Evolutionary conservation across 2,797 vertebrate species (phyloP).

Genomic region (Diplodus puntazzo): DNA sequence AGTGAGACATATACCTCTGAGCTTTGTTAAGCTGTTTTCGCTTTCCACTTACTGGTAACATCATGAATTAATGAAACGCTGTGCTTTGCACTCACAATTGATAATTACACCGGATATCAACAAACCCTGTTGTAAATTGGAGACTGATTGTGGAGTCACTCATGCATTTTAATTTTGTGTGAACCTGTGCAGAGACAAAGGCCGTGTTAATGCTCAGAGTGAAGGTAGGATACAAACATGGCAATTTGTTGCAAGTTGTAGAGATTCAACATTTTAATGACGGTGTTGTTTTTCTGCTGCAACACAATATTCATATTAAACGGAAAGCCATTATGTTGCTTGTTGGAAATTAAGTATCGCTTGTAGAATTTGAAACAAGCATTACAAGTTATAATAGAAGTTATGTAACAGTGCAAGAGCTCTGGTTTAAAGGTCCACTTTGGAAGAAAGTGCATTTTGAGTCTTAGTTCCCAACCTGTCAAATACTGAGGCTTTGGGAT

Average conservation of each 20-base stretch:
- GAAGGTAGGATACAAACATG: background rate
- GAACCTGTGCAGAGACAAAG: constrained; percentile 16
- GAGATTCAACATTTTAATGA: background rate
- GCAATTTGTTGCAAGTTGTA: background rate
- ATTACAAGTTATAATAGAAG: background rate
- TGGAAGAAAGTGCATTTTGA: background rate
- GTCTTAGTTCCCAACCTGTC: too few relatives aligned
- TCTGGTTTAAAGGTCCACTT: background rate
- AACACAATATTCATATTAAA: background rate
- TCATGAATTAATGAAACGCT: constrained; percentile 32
- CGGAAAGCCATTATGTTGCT: background rate
- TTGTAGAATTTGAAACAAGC: background rate
- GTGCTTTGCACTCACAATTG: constrained; percentile 31
- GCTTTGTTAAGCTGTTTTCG: background rate
- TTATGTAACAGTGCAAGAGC: background rate
- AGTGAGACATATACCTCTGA: background rate
- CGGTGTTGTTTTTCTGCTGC: background rate
- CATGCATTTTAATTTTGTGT: constrained; percentile 34
- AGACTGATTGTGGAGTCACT: constrained; percentile 43
- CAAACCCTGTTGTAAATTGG: constrained; percentile 43
- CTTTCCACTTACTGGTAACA: background rate
- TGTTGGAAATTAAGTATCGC: background rate
- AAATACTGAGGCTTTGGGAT: too few relatives aligned
- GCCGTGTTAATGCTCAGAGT: background rate
- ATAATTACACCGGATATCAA: constrained; percentile 45